phyloP scores from a whole-genome alignment of 2,888 invertebrate species.

The Erebia epiphron region DNA sequence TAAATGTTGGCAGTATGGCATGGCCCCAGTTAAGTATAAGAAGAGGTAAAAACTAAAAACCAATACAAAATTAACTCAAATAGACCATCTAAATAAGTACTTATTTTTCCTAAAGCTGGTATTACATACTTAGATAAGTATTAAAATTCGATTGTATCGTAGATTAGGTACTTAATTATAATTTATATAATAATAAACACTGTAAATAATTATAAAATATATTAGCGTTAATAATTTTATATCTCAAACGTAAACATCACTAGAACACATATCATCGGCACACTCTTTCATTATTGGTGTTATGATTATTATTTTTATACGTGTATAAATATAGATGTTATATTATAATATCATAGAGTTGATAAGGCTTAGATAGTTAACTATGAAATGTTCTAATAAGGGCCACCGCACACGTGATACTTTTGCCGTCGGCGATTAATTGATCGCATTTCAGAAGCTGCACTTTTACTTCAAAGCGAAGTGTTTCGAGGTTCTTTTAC shows the following conservation, averaged over 20 bases:
- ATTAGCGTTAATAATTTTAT: slow-evolving; percentile 56
- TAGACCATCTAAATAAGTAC: slow-evolving; percentile 24
- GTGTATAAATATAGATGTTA: slow-evolving; percentile 44
- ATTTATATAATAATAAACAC: slow-evolving; percentile 6
- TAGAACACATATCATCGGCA: slow-evolving; percentile 81
- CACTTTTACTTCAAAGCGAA: no score
- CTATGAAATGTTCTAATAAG: slow-evolving; percentile 44
- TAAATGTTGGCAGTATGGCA: no score
- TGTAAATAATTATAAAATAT: slow-evolving; percentile 35
- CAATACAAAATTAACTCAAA: background rate
- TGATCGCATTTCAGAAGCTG: no score
- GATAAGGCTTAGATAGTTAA: slow-evolving; percentile 49
- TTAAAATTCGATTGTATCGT: slow-evolving; percentile 20
- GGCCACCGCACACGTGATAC: slow-evolving; percentile 20
- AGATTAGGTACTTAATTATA: slow-evolving; percentile 14
- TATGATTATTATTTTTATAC: slow-evolving; percentile 53
- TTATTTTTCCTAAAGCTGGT: slow-evolving; percentile 24
- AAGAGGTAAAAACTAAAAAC: no score
- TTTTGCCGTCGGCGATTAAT: background rate
- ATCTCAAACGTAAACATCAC: slow-evolving; percentile 62
- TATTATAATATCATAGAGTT: slow-evolving; percentile 37
- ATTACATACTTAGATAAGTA: background rate
- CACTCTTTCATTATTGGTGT: slow-evolving; percentile 77
- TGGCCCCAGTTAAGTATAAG: no score
- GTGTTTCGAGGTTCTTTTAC: no score